phyloP scores from a whole-genome alignment of 2,113 vertebrate genomes.

The Ictalurus furcatus region DNA sequence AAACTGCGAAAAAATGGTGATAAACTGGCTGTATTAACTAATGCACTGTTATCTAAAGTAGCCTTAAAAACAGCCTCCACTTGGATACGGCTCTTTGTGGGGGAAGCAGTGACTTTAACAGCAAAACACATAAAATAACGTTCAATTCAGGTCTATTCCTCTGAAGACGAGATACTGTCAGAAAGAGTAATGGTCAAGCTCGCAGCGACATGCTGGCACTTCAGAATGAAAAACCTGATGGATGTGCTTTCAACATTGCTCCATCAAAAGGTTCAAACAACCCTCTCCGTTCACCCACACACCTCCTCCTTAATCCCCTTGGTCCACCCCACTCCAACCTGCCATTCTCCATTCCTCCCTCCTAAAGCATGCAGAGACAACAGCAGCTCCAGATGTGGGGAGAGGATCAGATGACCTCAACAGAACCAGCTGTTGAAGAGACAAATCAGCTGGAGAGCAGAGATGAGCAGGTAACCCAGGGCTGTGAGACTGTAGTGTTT shows the following conservation, averaged over 20 bases:
- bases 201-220: background rate
- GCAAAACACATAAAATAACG: constrained; percentile 46
- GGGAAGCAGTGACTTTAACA: constrained; percentile 57
- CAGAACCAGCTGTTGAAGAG: constrained; percentile 61
- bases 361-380: constrained; percentile 36
- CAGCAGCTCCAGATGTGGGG: constrained; percentile 39
- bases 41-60: background rate
- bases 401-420: constrained; percentile 61
- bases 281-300: constrained; percentile 24
- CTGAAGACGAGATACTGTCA: constrained; percentile 63
- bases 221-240: constrained; percentile 33
- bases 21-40: background rate
- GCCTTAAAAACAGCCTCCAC: background rate
- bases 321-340: constrained; percentile 33
- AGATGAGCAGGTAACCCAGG: constrained; percentile 41
- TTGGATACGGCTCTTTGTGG: constrained; percentile 54
- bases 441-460: constrained; percentile 49
- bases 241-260: constrained; percentile 30
- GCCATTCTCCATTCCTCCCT: constrained; percentile 23
- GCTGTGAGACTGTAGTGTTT: background rate
- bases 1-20: background rate
- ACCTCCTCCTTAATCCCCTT: constrained; percentile 22
- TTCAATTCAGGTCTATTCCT: constrained; percentile 21
- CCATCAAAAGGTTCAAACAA: constrained; percentile 37
- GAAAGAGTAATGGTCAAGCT: constrained; percentile 43